A percentile compares a stretch with the other conserved stretches of the same genome.
Evolutionary conservation across 2,888 invertebrate genomes (phyloP).

Genomic region (Pseudococcus longispinus): DNA sequence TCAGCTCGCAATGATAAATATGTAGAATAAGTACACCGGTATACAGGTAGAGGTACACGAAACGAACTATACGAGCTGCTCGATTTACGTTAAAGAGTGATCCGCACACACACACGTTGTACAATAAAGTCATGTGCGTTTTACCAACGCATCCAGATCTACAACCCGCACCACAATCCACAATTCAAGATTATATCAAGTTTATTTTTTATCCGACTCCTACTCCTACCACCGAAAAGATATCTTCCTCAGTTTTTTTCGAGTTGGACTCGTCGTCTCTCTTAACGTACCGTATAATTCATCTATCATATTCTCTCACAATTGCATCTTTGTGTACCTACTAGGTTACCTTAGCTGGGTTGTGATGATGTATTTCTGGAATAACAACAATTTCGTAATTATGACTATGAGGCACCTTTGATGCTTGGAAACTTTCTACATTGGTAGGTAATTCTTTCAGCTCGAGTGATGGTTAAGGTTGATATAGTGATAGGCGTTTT

Average conservation of each 20-base stretch:
- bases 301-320: background rate
- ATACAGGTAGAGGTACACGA: background rate
- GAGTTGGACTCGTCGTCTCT: background rate
- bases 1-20: constrained; percentile 24
- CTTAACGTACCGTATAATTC: constrained; percentile 10
- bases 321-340: too few relatives aligned
- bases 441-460: background rate
- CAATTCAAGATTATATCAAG: constrained; percentile 6
- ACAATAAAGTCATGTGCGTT: background rate
- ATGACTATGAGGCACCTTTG: constrained; percentile 5
- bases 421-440: background rate
- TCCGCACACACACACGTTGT: background rate
- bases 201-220: constrained; percentile 22
- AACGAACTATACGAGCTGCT: background rate
- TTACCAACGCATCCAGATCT: background rate
- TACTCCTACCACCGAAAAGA: background rate
- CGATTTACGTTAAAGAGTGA: constrained; percentile 13
- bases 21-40: constrained; percentile 26
- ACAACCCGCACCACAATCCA: background rate
- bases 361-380: background rate
- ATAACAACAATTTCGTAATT: background rate
- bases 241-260: background rate
- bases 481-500: background rate
- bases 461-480: background rate
- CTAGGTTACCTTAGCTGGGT: too few relatives aligned